Evolutionary conservation across 2,888 invertebrate genomes (phyloP).

Genomic region (Belgica antarctica): DNA sequence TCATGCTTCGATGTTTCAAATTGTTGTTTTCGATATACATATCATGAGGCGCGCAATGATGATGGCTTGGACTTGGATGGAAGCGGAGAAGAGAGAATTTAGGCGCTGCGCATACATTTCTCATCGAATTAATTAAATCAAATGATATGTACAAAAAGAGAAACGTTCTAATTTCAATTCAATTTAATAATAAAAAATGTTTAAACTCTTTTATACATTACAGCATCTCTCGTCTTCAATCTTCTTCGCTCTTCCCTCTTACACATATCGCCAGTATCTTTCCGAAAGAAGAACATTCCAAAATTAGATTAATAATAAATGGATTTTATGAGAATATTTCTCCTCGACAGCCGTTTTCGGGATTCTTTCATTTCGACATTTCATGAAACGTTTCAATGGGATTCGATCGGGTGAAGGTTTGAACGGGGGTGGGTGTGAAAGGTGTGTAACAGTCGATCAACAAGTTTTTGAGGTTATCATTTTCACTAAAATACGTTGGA

Average conservation of each 20-base stretch:
- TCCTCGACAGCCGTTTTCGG: not conserved
- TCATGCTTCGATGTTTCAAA: not conserved
- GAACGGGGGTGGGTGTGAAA: too few relatives aligned
- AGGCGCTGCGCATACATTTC: not conserved
- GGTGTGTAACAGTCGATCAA: too few relatives aligned
- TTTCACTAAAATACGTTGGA: too few relatives aligned
- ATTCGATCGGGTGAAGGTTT: too few relatives aligned
- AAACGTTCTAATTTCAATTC: slow-evolving; percentile 20
- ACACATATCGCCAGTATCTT: slow-evolving; percentile 13
- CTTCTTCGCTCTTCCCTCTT: slow-evolving; percentile 9
- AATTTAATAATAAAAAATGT: not conserved
- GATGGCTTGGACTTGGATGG: not conserved
- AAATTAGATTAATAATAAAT: slow-evolving; percentile 39
- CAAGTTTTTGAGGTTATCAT: too few relatives aligned
- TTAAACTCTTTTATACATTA: not conserved
- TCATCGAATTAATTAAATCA: slow-evolving; percentile 39
- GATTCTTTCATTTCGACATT: slow-evolving; percentile 17
- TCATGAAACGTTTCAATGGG: too few relatives aligned
- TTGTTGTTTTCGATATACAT: not conserved
- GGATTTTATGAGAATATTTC: slow-evolving; percentile 24
- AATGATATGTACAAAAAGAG: slow-evolving; percentile 37
- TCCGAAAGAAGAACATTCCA: not conserved
- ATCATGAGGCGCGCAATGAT: not conserved
- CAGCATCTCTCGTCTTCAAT: not conserved
- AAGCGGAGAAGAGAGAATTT: not conserved